Conservation (phyloP, 2,797 vertebrate species). For the Ammospiza maritima region DNA sequence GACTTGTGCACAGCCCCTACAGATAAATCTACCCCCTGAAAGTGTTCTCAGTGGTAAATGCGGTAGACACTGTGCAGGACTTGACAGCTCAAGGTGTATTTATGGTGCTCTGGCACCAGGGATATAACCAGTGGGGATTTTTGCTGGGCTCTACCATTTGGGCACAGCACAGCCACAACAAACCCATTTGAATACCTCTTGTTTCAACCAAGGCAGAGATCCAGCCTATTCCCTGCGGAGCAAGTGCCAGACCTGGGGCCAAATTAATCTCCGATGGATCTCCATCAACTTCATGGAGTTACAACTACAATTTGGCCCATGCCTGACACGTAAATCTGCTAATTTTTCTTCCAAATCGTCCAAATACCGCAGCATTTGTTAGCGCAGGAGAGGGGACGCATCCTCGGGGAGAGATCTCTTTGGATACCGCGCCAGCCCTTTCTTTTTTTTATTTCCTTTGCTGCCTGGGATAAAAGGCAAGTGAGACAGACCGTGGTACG, state of each 20-base stretch:
- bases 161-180: slow-evolving; percentile 43
- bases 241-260: slow-evolving; percentile 8
- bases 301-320: slow-evolving; percentile 26
- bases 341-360: not conserved
- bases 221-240: slow-evolving; percentile 9
- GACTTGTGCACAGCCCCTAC: not conserved
- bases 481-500: not conserved
- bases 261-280: slow-evolving; percentile 46
- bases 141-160: not conserved
- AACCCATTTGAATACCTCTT: slow-evolving; percentile 32
- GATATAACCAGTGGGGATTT: slow-evolving; percentile 38
- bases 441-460: slow-evolving; percentile 46
- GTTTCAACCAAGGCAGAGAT: slow-evolving; percentile 44
- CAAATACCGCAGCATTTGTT: slow-evolving; percentile 26
- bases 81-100: not conserved
- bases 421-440: slow-evolving; percentile 7
- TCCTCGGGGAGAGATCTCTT: slow-evolving; percentile 42
- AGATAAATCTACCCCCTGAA: slow-evolving; percentile 1
- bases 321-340: not conserved
- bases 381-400: not conserved
- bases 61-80: not conserved
- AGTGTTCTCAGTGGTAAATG: not conserved
- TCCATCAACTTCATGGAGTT: slow-evolving; percentile 42
- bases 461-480: slow-evolving; percentile 46
- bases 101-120: slow-evolving; percentile 20